These are phyloP conservation scores for Lophura swinhoii DNA, from an alignment of 2,797 vertebrate genomes.

Conservation along the genomic window DNA sequence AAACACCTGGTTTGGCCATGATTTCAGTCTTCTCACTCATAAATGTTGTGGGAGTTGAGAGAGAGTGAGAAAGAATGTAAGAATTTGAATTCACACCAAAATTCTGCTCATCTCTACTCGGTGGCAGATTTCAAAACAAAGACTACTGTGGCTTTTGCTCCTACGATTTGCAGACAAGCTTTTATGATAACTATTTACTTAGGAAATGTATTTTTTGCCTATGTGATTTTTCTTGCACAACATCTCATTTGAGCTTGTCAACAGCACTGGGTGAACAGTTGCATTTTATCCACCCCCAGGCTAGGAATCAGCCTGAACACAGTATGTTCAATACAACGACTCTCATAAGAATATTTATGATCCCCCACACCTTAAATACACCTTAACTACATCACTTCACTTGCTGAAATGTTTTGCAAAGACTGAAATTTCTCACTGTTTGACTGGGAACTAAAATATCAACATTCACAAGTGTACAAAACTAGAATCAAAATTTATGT, in stretches of 20 bases:
- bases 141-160: background rate
- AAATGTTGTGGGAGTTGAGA: background rate
- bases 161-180: background rate
- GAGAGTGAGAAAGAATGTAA: background rate
- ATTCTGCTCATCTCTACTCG: background rate
- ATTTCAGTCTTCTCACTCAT: conserved; percentile 21
- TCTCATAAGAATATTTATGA: background rate
- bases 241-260: background rate
- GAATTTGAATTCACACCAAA: background rate
- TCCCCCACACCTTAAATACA: background rate
- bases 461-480: background rate
- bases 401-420: background rate
- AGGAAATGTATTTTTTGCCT: background rate
- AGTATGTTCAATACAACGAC: background rate
- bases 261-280: background rate
- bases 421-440: background rate
- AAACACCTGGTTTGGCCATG: conserved; percentile 66
- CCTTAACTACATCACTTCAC: background rate
- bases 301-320: background rate
- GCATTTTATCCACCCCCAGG: background rate
- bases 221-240: background rate
- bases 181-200: background rate
- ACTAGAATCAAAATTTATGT: background rate
- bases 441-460: background rate
- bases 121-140: background rate